These are phyloP conservation scores for Gambusia yucatana DNA, from an alignment of 2,797 vertebrate species.

Conservation along the genomic window DNA sequence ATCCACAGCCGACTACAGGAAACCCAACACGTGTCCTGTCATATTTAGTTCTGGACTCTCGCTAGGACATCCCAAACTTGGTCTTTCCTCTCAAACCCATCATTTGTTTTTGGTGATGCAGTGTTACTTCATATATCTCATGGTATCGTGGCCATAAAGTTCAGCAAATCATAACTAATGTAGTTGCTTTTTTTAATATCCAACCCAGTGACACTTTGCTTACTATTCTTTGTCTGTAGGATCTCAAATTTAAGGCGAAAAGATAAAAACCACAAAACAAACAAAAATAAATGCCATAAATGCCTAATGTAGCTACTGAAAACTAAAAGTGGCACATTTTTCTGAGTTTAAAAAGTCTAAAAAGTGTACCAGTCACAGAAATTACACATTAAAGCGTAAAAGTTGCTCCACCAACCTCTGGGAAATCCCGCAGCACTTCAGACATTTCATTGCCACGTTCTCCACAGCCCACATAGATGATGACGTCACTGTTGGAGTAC, in stretches of 20 bases:
- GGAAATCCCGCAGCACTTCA: conserved; percentile 94
- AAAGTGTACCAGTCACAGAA: neutral
- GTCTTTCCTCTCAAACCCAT: too few species aligned
- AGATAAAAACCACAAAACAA: neutral
- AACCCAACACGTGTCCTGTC: neutral
- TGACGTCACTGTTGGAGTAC: conserved; percentile 98
- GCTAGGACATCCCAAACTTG: too few species aligned
- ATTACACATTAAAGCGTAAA: neutral
- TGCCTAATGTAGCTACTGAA: neutral
- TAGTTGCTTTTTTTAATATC: neutral
- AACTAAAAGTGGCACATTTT: neutral
- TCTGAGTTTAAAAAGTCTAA: neutral
- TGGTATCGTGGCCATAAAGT: neutral
- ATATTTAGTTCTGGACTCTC: neutral
- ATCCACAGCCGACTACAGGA: neutral
- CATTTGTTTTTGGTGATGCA: neutral
- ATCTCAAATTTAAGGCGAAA: neutral
- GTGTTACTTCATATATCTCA: neutral
- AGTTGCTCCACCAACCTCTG: conserved; percentile 71
- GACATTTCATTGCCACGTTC: conserved; percentile 99
- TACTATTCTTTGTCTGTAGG: neutral
- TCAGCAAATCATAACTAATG: too few species aligned
- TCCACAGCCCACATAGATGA: conserved; percentile 97
- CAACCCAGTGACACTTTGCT: neutral
- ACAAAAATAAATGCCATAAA: neutral